Conservation (phyloP, 2,113 vertebrate species). For the Aspidoscelis tigris region DNA sequence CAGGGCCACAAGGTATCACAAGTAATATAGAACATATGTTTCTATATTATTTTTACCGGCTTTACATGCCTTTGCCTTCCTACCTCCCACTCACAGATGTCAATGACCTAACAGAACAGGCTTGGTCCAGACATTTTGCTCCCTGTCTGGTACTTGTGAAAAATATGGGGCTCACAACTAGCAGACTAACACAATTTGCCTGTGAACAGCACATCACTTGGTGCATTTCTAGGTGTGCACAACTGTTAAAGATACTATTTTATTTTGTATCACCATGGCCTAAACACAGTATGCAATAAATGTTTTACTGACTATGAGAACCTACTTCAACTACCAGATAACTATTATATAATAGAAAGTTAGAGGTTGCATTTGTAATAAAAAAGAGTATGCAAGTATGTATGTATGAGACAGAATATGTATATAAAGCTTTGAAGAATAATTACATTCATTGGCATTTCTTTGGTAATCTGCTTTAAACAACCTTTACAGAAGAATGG, state of each 20-base stretch:
- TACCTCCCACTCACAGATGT: neutral
- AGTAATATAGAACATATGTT: neutral
- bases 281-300: too few relatives aligned
- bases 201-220: neutral
- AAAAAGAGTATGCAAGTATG: neutral
- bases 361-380: neutral
- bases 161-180: neutral
- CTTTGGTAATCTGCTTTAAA: neutral
- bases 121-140: neutral
- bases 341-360: too few relatives aligned
- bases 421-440: neutral
- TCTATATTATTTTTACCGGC: too few relatives aligned
- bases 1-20: neutral
- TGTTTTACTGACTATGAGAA: too few relatives aligned
- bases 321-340: too few relatives aligned
- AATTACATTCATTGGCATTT: neutral
- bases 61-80: too few relatives aligned
- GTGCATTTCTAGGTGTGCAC: too few relatives aligned
- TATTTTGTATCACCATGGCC: too few relatives aligned
- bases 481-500: too few relatives aligned
- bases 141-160: neutral
- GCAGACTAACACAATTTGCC: neutral
- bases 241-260: too few relatives aligned
- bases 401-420: neutral
- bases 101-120: neutral